These are phyloP conservation scores for Pseudorhombus dupliciocellatus DNA, from an alignment of 2,113 vertebrate species.

Conservation along the genomic window DNA sequence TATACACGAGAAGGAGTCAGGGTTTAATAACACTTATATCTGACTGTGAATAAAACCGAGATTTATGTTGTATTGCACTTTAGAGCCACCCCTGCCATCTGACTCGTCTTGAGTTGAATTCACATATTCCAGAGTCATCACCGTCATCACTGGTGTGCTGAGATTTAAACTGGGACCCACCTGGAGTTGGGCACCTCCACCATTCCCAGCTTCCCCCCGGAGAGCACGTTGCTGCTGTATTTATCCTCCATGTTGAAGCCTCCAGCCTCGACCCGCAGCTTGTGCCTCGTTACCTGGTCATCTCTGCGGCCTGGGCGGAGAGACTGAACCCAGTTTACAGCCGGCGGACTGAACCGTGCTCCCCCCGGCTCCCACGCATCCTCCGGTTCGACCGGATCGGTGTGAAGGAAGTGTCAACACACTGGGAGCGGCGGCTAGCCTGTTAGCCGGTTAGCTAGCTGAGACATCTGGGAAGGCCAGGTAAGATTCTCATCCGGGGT, in stretches of 20 bases:
- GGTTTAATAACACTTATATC: too few relatives aligned
- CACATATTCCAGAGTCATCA: neutral
- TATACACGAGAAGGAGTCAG: neutral
- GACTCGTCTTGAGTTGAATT: neutral
- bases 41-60: too few relatives aligned
- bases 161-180: conserved; percentile 58
- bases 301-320: neutral
- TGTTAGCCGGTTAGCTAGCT: conserved; percentile 29
- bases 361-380: neutral
- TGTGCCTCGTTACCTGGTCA: conserved; percentile 9
- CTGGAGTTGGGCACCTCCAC: conserved; percentile 87
- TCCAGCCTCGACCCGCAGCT: neutral
- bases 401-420: neutral
- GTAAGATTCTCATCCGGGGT: neutral
- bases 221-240: conserved; percentile 88
- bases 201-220: conserved; percentile 85
- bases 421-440: neutral
- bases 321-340: neutral
- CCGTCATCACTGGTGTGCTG: neutral
- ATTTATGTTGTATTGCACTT: too few relatives aligned
- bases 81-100: too few relatives aligned
- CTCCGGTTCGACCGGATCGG: neutral
- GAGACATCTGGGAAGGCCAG: conserved; percentile 3
- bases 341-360: conserved; percentile 5
- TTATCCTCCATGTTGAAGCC: conserved; percentile 84